These are phyloP conservation scores for Callipepla californica DNA, from an alignment of 2,113 vertebrate species.

Conservation along the genomic window DNA sequence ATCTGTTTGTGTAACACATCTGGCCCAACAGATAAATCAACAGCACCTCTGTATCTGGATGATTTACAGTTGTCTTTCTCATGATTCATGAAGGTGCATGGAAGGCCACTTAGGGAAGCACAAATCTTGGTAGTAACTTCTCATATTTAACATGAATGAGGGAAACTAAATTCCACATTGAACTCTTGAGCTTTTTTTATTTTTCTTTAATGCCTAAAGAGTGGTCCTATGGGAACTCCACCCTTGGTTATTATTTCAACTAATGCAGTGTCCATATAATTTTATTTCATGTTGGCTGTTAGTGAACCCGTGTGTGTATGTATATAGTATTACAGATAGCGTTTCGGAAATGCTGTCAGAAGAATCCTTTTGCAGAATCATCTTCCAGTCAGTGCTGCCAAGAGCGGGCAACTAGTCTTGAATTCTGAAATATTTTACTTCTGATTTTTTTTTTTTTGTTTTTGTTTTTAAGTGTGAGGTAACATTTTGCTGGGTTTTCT, in stretches of 20 bases:
- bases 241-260: not conserved
- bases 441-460: not conserved
- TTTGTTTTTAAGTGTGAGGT: not conserved
- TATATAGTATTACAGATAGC: not conserved
- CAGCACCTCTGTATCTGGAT: too few species aligned
- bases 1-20: too few species aligned
- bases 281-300: not conserved
- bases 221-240: not conserved
- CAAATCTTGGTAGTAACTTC: accelerated
- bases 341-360: not conserved
- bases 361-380: not conserved
- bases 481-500: not conserved
- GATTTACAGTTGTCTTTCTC: too few species aligned
- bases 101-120: not conserved
- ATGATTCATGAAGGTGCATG: not conserved
- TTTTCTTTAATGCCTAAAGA: not conserved
- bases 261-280: not conserved
- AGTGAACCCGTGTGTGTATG: too few species aligned
- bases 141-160: not conserved
- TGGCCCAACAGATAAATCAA: too few species aligned
- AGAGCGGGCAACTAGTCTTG: not conserved
- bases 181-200: not conserved
- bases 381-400: not conserved
- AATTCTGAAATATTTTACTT: not conserved
- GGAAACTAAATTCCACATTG: not conserved